These are phyloP conservation scores for Macrotus californicus DNA, from an alignment of 2,113 vertebrate species.

Conservation along the genomic window DNA sequence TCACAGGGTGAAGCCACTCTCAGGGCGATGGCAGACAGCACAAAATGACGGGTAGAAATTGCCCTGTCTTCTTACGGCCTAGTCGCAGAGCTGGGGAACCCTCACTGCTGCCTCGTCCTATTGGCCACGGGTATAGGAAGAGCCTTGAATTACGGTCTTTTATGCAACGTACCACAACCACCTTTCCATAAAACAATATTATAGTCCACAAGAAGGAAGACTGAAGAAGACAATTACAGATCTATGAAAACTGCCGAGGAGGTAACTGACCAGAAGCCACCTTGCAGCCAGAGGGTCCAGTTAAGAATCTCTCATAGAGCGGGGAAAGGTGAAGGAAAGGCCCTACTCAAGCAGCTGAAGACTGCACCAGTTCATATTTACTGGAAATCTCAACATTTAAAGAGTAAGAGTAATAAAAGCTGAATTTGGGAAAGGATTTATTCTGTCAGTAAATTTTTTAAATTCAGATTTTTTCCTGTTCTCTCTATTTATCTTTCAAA, in stretches of 20 bases:
- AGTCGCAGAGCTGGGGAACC: background rate
- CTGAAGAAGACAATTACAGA: background rate
- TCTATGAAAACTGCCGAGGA: background rate
- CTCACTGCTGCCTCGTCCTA: background rate
- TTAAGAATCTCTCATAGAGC: background rate
- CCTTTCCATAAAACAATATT: background rate
- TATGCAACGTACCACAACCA: background rate
- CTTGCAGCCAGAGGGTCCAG: background rate
- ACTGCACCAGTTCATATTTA: background rate
- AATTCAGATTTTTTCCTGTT: background rate
- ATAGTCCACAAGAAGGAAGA: background rate
- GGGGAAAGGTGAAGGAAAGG: background rate
- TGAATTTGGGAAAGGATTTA: background rate
- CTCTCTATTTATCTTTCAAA: background rate
- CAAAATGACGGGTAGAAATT: background rate
- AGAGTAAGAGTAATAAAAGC: conserved; percentile 6
- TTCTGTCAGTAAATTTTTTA: background rate
- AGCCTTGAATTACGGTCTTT: background rate
- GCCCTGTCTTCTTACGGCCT: background rate
- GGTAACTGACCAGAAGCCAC: background rate
- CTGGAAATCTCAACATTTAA: background rate
- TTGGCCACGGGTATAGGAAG: no score
- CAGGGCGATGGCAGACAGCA: background rate
- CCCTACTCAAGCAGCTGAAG: background rate
- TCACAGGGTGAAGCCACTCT: background rate